Conservation (phyloP, 2,797 vertebrate genomes). For the Malurus leucopterus region DNA sequence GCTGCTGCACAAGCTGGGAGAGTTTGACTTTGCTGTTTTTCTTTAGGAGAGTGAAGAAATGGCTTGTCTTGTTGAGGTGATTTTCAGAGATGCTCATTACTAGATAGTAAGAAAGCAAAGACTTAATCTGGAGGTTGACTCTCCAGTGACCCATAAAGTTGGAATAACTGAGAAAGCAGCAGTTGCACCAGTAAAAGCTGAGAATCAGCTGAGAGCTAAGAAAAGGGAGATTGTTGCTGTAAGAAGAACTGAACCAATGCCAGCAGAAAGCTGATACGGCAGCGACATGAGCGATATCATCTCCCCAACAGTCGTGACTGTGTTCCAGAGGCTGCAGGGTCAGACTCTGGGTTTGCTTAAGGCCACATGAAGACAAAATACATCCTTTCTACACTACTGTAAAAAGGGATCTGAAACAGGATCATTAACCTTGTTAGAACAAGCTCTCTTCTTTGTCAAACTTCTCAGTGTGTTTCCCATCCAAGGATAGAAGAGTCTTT, state of each 20-base stretch:
- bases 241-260: background rate
- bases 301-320: constrained; percentile 11
- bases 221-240: constrained; percentile 14
- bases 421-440: background rate
- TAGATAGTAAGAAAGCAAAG: background rate
- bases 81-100: constrained; percentile 6
- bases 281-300: background rate
- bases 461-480: background rate
- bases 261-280: constrained; percentile 40
- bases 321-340: constrained; percentile 34
- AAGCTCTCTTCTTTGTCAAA: background rate
- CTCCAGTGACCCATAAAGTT: constrained; percentile 34
- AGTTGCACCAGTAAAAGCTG: constrained; percentile 7
- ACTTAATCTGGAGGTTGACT: constrained; percentile 17
- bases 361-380: constrained; percentile 20
- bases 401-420: background rate
- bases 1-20: background rate
- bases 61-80: background rate
- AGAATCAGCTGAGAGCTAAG: background rate
- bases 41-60: background rate
- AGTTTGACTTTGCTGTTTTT: background rate
- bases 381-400: constrained; percentile 2
- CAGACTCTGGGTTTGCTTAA: constrained; percentile 15
- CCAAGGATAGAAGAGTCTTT: background rate
- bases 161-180: constrained; percentile 34